These are phyloP conservation scores for Cetonia aurata DNA, from an alignment of 2,888 invertebrate genomes.

Conservation along the genomic window DNA sequence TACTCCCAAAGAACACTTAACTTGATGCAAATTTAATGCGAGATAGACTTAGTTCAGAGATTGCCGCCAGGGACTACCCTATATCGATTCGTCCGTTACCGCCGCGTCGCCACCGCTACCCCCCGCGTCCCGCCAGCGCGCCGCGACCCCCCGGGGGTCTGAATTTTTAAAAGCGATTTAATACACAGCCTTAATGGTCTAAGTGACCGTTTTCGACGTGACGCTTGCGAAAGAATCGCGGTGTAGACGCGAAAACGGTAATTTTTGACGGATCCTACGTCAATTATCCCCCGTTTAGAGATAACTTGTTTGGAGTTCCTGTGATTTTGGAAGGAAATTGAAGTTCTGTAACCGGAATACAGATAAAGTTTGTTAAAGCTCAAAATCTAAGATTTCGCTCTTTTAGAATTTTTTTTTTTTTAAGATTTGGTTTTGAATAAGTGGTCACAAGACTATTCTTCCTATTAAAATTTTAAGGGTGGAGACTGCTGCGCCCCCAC, in stretches of 20 bases:
- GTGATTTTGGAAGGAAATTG: background rate
- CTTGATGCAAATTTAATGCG: slow-evolving; percentile 69
- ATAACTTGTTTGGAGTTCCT: background rate
- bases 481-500: too few species aligned
- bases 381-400: too few species aligned
- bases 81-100: slow-evolving; percentile 51
- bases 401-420: too few species aligned
- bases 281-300: slow-evolving; percentile 15
- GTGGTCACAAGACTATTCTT: too few species aligned
- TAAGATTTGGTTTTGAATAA: too few species aligned
- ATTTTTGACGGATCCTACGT: slow-evolving; percentile 9
- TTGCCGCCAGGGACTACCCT: slow-evolving; percentile 53
- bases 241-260: slow-evolving; percentile 8
- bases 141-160: slow-evolving; percentile 40
- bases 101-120: slow-evolving; percentile 11
- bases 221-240: background rate
- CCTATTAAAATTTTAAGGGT: too few species aligned
- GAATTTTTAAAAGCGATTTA: slow-evolving; percentile 53
- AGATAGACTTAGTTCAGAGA: slow-evolving; percentile 58
- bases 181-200: slow-evolving; percentile 48
- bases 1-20: slow-evolving; percentile 64
- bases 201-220: slow-evolving; percentile 45
- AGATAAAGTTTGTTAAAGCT: too few species aligned
- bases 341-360: background rate
- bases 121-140: background rate